Conservation (phyloP, 2,888 invertebrate species). For the Scaptomyza parva region DNA sequence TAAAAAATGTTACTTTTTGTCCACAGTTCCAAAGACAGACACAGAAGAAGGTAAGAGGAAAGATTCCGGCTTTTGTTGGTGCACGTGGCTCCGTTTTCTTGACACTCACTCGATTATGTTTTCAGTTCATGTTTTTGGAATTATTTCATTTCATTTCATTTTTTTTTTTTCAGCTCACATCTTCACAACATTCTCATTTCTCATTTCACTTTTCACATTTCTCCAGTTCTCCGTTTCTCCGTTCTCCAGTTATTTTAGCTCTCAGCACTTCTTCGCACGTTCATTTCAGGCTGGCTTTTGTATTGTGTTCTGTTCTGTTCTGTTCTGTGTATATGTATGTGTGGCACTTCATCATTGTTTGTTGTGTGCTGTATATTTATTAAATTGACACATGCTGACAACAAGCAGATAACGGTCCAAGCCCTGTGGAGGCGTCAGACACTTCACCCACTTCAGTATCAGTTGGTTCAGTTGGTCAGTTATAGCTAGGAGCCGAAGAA, state of each 20-base stretch:
- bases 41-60: constrained; percentile 3
- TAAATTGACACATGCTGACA: constrained; percentile 79
- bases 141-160: constrained; percentile 77
- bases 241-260: background rate
- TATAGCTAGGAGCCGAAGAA: background rate
- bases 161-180: constrained; percentile 48
- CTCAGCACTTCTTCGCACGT: constrained; percentile 37
- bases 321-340: background rate
- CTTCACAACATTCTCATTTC: background rate
- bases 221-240: background rate
- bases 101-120: constrained; percentile 74
- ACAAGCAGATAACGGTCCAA: constrained; percentile 51
- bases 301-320: background rate
- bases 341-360: constrained; percentile 62
- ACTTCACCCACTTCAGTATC: no score
- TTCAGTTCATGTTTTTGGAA: constrained; percentile 77
- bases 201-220: constrained; percentile 7
- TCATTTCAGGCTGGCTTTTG: constrained; percentile 24
- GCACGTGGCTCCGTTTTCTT: constrained; percentile 66
- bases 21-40: no score
- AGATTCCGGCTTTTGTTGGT: constrained; percentile 21
- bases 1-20: background rate
- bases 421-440: constrained; percentile 5
- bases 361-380: constrained; percentile 65
- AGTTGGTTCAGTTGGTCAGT: constrained; percentile 20